A percentile compares a stretch with the other conserved stretches of the same genome.
These are phyloP conservation scores for Micrasema minimum DNA, from an alignment of 1,140 invertebrate species.

Conservation along the genomic window DNA sequence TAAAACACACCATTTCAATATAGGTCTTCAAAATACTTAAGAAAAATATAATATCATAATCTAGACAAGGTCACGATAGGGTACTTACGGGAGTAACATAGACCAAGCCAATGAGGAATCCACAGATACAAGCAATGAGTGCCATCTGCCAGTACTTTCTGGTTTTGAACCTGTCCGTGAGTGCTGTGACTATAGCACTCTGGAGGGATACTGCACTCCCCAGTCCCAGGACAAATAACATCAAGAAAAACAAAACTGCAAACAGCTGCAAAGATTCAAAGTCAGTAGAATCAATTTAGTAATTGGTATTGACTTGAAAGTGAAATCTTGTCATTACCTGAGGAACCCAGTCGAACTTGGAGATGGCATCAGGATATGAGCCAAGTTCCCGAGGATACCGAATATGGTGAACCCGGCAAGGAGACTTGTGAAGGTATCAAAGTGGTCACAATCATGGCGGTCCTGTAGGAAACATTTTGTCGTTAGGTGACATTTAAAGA, in stretches of 20 bases:
- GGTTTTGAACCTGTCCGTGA: slow-evolving; percentile 77
- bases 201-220: slow-evolving; percentile 79
- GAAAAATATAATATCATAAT: background rate
- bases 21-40: too few species aligned
- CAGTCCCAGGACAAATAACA: slow-evolving; percentile 84
- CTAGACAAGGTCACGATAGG: background rate
- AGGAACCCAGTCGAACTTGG: slow-evolving; percentile 80
- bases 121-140: slow-evolving; percentile 66
- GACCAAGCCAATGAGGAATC: slow-evolving; percentile 77
- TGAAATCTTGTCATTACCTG: slow-evolving; percentile 71
- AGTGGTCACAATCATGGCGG: slow-evolving; percentile 77
- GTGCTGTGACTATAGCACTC: slow-evolving; percentile 74
- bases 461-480: slow-evolving; percentile 62
- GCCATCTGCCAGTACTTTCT: slow-evolving; percentile 74
- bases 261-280: slow-evolving; percentile 72
- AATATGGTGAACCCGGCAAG: slow-evolving; percentile 85
- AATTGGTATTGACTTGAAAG: too few species aligned
- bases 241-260: slow-evolving; percentile 90
- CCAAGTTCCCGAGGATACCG: slow-evolving; percentile 79
- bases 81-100: slow-evolving; percentile 80
- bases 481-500: too few species aligned
- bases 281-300: background rate
- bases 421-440: slow-evolving; percentile 81
- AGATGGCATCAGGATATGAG: slow-evolving; percentile 88
- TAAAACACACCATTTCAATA: slow-evolving; percentile 5